Evolutionary conservation across 2,888 invertebrate genomes (phyloP).

Genomic region (Habrosyne pyritoides): DNA sequence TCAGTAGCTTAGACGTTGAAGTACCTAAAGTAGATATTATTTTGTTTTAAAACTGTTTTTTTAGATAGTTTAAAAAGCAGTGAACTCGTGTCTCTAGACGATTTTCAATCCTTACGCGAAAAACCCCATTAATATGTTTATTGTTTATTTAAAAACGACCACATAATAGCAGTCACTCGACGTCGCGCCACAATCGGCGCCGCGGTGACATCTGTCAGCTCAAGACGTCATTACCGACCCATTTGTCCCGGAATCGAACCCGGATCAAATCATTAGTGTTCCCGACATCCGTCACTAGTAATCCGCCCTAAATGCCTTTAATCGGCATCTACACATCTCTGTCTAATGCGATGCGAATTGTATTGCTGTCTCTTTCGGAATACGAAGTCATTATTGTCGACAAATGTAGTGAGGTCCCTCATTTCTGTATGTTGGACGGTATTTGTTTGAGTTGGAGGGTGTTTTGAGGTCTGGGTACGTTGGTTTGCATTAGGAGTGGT

Average conservation of each 20-base stretch:
- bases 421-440: neutral
- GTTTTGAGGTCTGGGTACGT: neutral
- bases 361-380: conserved; percentile 52
- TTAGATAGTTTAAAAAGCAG: no score
- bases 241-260: conserved; percentile 49
- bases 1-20: no score
- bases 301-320: conserved; percentile 50
- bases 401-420: conserved; percentile 19
- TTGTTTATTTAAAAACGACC: no score
- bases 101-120: no score
- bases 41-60: no score
- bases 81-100: no score
- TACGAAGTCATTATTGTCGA: conserved; percentile 51
- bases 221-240: conserved; percentile 66
- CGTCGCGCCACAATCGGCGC: conserved; percentile 14
- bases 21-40: no score
- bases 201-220: conserved; percentile 65
- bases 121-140: no score
- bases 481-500: conserved; percentile 7
- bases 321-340: conserved; percentile 38
- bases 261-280: conserved; percentile 52
- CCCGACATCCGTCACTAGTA: conserved; percentile 57
- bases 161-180: conserved; percentile 34
- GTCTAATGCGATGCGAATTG: conserved; percentile 18
- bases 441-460: neutral